These are phyloP conservation scores for Melanogrammus aeglefinus DNA, from an alignment of 2,797 vertebrate species.

Conservation along the genomic window DNA sequence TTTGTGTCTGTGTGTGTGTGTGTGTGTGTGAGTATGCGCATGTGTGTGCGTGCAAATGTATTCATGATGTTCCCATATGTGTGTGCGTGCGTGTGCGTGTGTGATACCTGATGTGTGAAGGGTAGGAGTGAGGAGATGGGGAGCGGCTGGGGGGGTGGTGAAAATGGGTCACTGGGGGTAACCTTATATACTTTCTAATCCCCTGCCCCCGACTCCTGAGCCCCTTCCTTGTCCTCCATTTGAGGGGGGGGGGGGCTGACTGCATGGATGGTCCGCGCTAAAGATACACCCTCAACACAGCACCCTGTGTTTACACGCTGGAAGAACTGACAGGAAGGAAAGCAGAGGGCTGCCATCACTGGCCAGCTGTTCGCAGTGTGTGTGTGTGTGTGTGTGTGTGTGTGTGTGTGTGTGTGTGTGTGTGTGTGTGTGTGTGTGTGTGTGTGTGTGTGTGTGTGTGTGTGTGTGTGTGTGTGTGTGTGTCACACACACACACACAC, in stretches of 20 bases:
- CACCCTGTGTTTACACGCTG: constrained; percentile 58
- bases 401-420: background rate
- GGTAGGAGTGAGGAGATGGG: background rate
- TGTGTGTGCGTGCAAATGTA: background rate
- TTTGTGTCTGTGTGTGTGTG: no score
- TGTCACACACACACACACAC: no score
- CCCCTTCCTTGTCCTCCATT: background rate
- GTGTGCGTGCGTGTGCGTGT: no score
- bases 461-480: no score
- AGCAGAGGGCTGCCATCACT: constrained; percentile 47
- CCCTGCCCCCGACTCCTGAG: background rate
- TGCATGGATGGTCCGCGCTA: constrained; percentile 55
- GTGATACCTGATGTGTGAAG: background rate
- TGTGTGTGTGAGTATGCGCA: no score
- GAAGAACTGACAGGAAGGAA: constrained; percentile 36
- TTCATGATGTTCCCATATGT: no score
- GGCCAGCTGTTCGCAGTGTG: constrained; percentile 64
- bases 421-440: no score
- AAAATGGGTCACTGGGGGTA: constrained; percentile 64
- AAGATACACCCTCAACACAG: constrained; percentile 62
- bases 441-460: no score
- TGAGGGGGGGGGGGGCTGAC: constrained; percentile 36
- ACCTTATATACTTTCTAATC: constrained; percentile 66
- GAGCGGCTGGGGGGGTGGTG: background rate
- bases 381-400: background rate